A percentile compares a stretch with the other conserved stretches of the same genome.
These are phyloP conservation scores for Carettochelys insculpta DNA, from an alignment of 2,113 vertebrate genomes.

Conservation along the genomic window DNA sequence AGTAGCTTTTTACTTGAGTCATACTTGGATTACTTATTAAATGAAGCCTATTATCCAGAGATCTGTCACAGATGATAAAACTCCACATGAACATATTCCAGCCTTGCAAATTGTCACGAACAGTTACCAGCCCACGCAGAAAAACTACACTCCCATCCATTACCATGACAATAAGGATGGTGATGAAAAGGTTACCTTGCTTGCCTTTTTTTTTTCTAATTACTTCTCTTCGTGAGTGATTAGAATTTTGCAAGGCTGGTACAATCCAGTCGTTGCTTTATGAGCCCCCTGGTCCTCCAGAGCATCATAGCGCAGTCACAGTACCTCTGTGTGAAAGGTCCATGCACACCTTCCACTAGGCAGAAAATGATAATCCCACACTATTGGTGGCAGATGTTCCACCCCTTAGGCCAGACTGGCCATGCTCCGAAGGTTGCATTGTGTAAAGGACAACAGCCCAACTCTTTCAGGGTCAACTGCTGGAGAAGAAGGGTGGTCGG, in stretches of 20 bases:
- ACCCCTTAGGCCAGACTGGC: no score
- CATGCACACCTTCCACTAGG: no score
- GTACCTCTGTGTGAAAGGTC: no score
- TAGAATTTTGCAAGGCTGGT: background rate
- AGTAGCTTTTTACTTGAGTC: slow-evolving; percentile 2
- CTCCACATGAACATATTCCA: background rate
- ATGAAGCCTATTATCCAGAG: slow-evolving; percentile 16
- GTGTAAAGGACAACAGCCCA: no score
- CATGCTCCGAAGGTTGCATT: no score
- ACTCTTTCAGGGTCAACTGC: no score
- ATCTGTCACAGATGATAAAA: slow-evolving; percentile 30
- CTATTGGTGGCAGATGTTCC: no score
- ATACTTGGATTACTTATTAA: slow-evolving; percentile 28
- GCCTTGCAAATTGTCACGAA: background rate
- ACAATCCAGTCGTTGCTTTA: background rate
- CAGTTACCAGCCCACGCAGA: background rate
- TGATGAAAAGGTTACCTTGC: background rate
- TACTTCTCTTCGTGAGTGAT: background rate
- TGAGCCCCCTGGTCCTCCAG: background rate
- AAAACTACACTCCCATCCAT: background rate
- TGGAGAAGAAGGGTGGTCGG: no score
- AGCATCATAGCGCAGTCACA: background rate
- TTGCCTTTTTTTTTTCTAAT: background rate
- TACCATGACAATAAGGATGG: background rate
- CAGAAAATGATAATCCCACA: no score